Conservation (phyloP, 2,797 vertebrate species). For the Stomatorhinus walkeri region DNA sequence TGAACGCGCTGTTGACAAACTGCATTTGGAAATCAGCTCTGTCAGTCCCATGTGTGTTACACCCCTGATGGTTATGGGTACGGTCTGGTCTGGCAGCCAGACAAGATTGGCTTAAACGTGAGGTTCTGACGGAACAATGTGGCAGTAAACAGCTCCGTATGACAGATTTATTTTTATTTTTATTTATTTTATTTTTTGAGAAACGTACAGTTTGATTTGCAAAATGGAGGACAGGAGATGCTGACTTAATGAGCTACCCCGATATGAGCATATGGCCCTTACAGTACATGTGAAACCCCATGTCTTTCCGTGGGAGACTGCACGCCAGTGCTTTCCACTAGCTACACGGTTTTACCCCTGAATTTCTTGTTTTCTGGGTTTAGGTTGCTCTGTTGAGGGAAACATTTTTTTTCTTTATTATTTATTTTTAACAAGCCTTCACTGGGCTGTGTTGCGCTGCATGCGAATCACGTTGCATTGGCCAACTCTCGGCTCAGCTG, state of each 20-base stretch:
- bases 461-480: constrained; percentile 2
- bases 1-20: constrained; percentile 29
- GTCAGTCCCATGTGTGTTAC: constrained; percentile 16
- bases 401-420: neutral
- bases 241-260: neutral
- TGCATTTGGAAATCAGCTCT: constrained; percentile 24
- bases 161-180: neutral
- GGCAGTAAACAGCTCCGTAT: neutral
- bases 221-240: neutral
- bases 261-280: neutral
- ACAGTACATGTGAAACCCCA: neutral
- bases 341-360: neutral
- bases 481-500: neutral
- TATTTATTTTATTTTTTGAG: neutral
- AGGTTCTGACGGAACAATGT: neutral
- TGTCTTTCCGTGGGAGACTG: neutral
- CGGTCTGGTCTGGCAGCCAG: neutral
- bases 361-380: neutral
- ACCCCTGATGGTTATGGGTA: neutral
- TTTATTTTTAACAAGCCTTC: constrained; percentile 5
- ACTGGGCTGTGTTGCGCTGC: neutral
- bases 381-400: neutral
- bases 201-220: neutral
- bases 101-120: neutral
- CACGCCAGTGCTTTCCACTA: neutral